These are phyloP conservation scores for Kryphioiulus occultus DNA, from an alignment of 2,888 invertebrate genomes.

Conservation along the genomic window DNA sequence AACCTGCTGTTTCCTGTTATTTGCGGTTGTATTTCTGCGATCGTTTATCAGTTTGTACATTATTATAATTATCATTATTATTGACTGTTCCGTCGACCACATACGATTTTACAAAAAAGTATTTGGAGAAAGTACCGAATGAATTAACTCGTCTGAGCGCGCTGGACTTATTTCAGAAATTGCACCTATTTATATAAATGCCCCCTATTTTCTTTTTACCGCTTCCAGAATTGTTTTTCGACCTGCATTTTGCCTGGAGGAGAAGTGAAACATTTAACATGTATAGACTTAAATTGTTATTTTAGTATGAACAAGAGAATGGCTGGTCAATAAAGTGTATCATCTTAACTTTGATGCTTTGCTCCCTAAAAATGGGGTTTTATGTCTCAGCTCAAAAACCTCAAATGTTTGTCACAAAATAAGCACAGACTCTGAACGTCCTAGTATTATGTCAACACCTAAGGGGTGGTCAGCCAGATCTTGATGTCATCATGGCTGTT, in stretches of 20 bases:
- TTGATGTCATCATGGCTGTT: no score
- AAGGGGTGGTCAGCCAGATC: no score
- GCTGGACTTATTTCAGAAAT: not conserved
- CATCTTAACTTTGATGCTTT: not conserved
- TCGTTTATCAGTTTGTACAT: slow-evolving; percentile 26
- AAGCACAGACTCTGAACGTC: no score
- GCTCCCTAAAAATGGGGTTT: not conserved
- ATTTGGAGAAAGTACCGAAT: not conserved
- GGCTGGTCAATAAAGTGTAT: slow-evolving; percentile 22
- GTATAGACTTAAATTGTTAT: slow-evolving; percentile 27
- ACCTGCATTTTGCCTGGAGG: not conserved
- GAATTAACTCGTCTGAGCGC: not conserved
- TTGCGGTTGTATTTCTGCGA: slow-evolving; percentile 8
- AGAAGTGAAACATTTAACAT: not conserved
- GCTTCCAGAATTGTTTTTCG: not conserved
- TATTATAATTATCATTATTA: slow-evolving; percentile 12
- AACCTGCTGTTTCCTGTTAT: slow-evolving; percentile 17
- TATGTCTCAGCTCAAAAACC: no score
- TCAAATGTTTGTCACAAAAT: no score
- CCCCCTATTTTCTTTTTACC: not conserved
- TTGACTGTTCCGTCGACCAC: not conserved
- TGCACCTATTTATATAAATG: slow-evolving; percentile 9
- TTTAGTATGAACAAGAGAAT: slow-evolving; percentile 25
- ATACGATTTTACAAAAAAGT: slow-evolving; percentile 8
- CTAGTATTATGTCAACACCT: no score